Evolutionary conservation across 1,140 invertebrate genomes (phyloP).

Genomic region (Goniozus legneri): DNA sequence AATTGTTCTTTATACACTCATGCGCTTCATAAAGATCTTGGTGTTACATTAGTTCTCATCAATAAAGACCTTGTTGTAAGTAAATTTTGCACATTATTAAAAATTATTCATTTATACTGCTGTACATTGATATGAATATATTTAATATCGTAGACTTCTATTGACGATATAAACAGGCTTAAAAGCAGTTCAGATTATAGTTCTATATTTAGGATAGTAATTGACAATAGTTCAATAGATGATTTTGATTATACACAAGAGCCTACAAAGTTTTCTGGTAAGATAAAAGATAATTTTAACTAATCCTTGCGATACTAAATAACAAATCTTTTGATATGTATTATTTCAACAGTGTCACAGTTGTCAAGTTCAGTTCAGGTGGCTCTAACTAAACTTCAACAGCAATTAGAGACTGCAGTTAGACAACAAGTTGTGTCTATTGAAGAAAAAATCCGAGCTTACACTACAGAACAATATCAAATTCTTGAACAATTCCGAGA

Average conservation of each 20-base stretch:
- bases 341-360: conserved; percentile 34
- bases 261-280: conserved; percentile 45
- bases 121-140: too few relatives aligned
- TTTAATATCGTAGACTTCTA: conserved; percentile 36
- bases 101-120: not conserved
- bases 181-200: conserved; percentile 44
- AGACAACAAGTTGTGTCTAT: conserved; percentile 46
- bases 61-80: conserved; percentile 51
- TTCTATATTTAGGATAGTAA: conserved; percentile 47
- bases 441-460: conserved; percentile 55
- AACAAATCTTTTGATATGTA: not conserved
- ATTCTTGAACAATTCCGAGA: conserved; percentile 53
- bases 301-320: not conserved
- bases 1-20: conserved; percentile 53
- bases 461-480: conserved; percentile 54
- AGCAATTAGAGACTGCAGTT: conserved; percentile 51
- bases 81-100: too few relatives aligned
- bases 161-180: conserved; percentile 40
- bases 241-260: conserved; percentile 33
- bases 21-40: conserved; percentile 53
- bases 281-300: conserved; percentile 8
- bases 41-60: conserved; percentile 52
- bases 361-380: conserved; percentile 37
- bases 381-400: conserved; percentile 49
- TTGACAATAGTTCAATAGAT: conserved; percentile 34